Evolutionary conservation across 2,888 invertebrate genomes (phyloP), one percentile per base, ranked within the genome.

Genomic region (Drepana falcataria): DNA sequence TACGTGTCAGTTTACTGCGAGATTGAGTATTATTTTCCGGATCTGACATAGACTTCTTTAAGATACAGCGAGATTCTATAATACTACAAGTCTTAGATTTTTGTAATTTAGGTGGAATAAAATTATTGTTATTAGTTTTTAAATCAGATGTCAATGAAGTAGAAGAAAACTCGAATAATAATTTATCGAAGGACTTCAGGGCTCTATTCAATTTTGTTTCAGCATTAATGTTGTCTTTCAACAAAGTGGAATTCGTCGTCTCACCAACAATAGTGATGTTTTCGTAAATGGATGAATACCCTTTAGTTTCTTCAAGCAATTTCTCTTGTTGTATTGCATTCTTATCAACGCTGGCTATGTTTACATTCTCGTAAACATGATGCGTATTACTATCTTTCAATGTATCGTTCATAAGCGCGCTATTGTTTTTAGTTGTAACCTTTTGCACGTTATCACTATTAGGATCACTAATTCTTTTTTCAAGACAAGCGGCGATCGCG

Each of bases 11-110:
- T 78, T 83, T 86, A 66, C 78, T 85, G 55, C 83, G 75, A 52
- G 72, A 63, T 68, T 79, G 83, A 60, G 66, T 74, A 59, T 81
- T 77, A 63, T 79, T 79, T 57, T 87, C 77, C 0, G 91, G 85
- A 67, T 90, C 87, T 2, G 92, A 92, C 67, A 87, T 86, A 6
- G 90, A 82, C 74, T 93, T 93, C 73, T 94, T 93, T 53, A 94
- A 79, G 64, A 94, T 93, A 74, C 94, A 94, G 59, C 93, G 92
- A 0, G 94, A 94, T 78, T 94, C 94, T 54, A 94, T 94, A 57
- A 94, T 94, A 71, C 93, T 93, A 76, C 94, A 94, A 64, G 94
- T 95, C 74, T 94, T 94, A 0, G 95, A 93, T 76, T 95, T 95
- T 68, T 94, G 92, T 64, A 95, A 79, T 78, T 93, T 93, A 49